Percentiles rank a stretch among this genome's conserved stretches.
Conservation (phyloP, 2,797 vertebrate genomes). For the Hoplostethus mediterraneus region DNA sequence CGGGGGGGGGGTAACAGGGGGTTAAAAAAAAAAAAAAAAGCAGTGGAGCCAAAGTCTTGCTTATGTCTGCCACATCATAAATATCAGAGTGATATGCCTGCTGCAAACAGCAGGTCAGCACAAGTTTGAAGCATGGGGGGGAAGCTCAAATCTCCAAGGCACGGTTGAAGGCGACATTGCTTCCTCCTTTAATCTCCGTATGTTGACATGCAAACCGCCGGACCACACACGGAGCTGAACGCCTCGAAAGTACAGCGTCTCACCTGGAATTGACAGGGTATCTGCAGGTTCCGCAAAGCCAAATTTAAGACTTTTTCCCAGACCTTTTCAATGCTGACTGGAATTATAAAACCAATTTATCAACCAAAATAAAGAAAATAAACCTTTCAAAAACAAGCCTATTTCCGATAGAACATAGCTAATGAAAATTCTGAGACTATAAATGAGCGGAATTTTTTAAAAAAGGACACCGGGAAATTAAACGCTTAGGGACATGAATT, state of each 20-base stretch:
- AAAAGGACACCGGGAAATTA: too few species aligned
- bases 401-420: too few species aligned
- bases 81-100: neutral
- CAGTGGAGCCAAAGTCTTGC: neutral
- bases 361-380: too few species aligned
- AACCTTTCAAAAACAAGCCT: too few species aligned
- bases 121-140: neutral
- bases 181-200: constrained; percentile 5
- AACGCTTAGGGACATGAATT: too few species aligned
- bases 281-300: too few species aligned
- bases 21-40: too few species aligned
- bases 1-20: neutral
- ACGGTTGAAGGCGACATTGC: neutral
- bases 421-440: too few species aligned
- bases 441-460: too few species aligned
- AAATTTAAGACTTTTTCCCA: too few species aligned
- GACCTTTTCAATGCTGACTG: too few species aligned
- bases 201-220: neutral
- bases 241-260: neutral
- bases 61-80: constrained; percentile 8
- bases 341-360: too few species aligned
- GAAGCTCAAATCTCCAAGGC: neutral
- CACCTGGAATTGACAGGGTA: constrained; percentile 1
- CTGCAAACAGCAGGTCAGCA: constrained; percentile 1
- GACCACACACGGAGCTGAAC: constrained; percentile 2